Evolutionary conservation across 2,888 invertebrate genomes (phyloP).

Genomic region (Drosophila barbarae): DNA sequence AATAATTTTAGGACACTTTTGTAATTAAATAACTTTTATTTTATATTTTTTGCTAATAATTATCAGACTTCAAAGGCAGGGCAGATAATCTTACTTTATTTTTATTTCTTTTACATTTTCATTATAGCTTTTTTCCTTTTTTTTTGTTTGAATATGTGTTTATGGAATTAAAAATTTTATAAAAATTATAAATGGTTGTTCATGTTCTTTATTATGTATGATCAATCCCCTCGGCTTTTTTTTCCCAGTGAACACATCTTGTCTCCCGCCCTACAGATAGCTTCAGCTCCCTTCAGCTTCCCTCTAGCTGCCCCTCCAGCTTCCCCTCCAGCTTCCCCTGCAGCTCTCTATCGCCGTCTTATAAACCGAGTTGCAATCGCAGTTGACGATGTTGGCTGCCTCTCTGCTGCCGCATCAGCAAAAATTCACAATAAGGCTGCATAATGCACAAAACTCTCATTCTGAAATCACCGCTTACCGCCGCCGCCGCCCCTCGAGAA

Average conservation of each 20-base stretch:
- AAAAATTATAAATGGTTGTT: neutral
- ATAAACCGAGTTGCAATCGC: conserved; percentile 23
- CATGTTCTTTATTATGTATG: neutral
- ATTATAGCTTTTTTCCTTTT: neutral
- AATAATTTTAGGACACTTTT: too few species aligned
- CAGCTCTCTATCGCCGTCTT: conserved; percentile 1
- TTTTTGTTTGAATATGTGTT: neutral
- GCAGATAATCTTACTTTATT: too few species aligned
- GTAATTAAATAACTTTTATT: too few species aligned
- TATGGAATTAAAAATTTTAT: neutral
- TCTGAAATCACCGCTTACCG: conserved; percentile 9
- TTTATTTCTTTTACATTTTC: neutral
- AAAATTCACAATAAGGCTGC: conserved; percentile 50
- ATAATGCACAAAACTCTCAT: conserved; percentile 44
- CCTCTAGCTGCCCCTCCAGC: neutral
- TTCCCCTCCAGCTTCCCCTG: neutral
- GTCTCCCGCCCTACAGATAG: neutral
- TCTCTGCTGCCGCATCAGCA: conserved; percentile 45
- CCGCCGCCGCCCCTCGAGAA: neutral
- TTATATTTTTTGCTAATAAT: too few species aligned
- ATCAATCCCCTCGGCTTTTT: neutral
- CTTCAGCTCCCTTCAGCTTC: neutral
- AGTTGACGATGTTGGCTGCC: conserved; percentile 21
- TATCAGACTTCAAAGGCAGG: too few species aligned
- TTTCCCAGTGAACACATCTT: conserved; percentile 1